Percentiles rank a stretch among this genome's conserved stretches.
Evolutionary conservation across 2,797 vertebrate genomes (phyloP).

Genomic region (Potorous gilbertii): DNA sequence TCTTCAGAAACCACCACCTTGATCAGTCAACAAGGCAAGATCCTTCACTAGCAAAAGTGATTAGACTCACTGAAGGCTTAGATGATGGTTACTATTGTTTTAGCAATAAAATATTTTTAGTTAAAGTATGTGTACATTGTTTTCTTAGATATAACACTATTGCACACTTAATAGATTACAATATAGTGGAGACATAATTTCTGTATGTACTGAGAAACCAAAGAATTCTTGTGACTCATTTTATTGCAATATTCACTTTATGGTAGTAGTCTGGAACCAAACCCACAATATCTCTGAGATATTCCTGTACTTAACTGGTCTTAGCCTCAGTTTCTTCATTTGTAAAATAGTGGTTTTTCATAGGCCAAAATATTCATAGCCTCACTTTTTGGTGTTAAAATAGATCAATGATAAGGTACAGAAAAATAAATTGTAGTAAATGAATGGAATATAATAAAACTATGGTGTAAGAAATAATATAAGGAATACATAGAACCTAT

Average conservation of each 20-base stretch:
- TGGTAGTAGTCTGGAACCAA: not conserved
- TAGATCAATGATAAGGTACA: not conserved
- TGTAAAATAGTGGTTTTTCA: not conserved
- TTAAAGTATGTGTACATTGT: not conserved
- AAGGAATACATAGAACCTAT: not conserved
- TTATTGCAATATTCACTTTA: not conserved
- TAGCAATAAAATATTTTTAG: not conserved
- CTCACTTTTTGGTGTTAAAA: not conserved
- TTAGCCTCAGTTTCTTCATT: not conserved
- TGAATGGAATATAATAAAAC: not conserved
- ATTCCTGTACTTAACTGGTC: not conserved
- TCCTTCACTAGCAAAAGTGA: not conserved
- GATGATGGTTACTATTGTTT: not conserved
- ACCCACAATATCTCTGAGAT: not conserved
- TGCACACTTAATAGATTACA: not conserved
- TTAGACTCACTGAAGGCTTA: not conserved
- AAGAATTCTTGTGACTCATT: not conserved
- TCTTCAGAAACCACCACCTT: not conserved
- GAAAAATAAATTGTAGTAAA: not conserved
- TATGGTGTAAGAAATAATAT: not conserved
- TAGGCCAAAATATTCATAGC: not conserved
- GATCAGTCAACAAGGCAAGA: not conserved
- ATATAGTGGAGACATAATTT: not conserved
- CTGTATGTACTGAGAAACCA: not conserved
- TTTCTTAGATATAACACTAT: not conserved